Evolutionary conservation across 2,113 vertebrate species (phyloP), one percentile per base, ranked within the genome.

Genomic region (Mola mola): DNA sequence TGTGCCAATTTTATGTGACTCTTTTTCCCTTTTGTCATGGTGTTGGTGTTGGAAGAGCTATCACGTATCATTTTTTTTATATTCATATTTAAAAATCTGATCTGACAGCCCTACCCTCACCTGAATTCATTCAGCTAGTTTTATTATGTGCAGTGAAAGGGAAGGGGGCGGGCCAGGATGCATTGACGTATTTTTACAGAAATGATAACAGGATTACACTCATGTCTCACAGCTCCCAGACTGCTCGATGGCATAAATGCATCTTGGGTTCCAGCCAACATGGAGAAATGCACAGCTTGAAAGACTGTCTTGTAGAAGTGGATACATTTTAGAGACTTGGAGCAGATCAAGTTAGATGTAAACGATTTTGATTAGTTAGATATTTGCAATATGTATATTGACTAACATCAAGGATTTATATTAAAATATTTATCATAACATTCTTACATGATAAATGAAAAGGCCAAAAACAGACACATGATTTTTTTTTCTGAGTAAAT

Each of bases 401-500:
- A 47, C 4, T 40, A 11, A 19, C 6, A 13, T 15, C 17, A 42
- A 34, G 3, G 6, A 15, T 12, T 29, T 21, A 4, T 22, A 25
- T 37, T 34, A 2, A 6, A 24, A 3, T 16, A 9, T 33, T 4
- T 3, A 10, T 12, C 8, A 21, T 19, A 1, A 15, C 38, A 12
- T 26, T 13, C 33, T 15, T 34, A 13, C 4, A 13, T 34, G 26
- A 22, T 17, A 12, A 22, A 6, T 9, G 33, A 15, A 6, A 9
- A 12, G 8, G 42, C 8, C 12, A 9, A 46, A 24, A 43, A 40
- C 24, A 61, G 22, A 28, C 20, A 1, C 1, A 34, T 34, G n/a
- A n/a, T n/a, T n/a, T n/a, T n/a, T 4, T 58, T 49, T 83, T 75
- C 68, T 44, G 72, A 63, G 79, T 61, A 70, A 76, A 83, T 65